Evolutionary conservation across 92 coral and sea anemone species (phyloP), one percentile per base, ranked within the genome.

Genomic region (Porites divaricata): DNA sequence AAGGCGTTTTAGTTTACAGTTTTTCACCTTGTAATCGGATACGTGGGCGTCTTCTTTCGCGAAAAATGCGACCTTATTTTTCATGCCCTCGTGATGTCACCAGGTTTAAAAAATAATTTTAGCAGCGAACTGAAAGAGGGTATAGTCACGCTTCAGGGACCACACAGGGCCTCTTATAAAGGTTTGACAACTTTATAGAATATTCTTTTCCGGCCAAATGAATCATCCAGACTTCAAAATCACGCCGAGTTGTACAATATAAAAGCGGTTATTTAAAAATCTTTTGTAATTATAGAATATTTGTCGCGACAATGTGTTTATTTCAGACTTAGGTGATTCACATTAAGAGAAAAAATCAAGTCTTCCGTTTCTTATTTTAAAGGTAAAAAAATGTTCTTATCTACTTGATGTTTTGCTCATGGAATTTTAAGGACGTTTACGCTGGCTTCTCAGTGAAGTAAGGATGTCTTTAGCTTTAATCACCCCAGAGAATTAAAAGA

Each of bases 81-180:
- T 80, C 70, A 62, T 71, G 79, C 72, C 49, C 70, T 13, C 52
- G 53, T 81, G 86, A 81, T 81, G 86, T 70, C 86, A 81, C 67
- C 66, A 15, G 23, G 66, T 45, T 17, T 53, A 80, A 80, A 67
- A 80, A 80, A 67, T 68, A 58, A 53, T 67, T 66, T 67, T 8
- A 66, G 2, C 10, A 57, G 58, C 59, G 63, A 35, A 35, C 4
- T 35, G 5, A 35, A 35, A 35, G 45, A 75, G 83, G 83, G 8
- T 41, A 52, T 48, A 67, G 74, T 80, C 84, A 80, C 74, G 83
- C 74, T 48, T 66, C 56, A 12, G 17, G 24, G 76, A 19, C 84
- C 84, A 67, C 84, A 80, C 84, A 63, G 84, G 14, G 24, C 6
- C n/a, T 70, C 35, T 79, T 35, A 21, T 69, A 80, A 28, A 53